phyloP scores from a whole-genome alignment of 2,113 vertebrate species.

The Semnopithecus entellus region DNA sequence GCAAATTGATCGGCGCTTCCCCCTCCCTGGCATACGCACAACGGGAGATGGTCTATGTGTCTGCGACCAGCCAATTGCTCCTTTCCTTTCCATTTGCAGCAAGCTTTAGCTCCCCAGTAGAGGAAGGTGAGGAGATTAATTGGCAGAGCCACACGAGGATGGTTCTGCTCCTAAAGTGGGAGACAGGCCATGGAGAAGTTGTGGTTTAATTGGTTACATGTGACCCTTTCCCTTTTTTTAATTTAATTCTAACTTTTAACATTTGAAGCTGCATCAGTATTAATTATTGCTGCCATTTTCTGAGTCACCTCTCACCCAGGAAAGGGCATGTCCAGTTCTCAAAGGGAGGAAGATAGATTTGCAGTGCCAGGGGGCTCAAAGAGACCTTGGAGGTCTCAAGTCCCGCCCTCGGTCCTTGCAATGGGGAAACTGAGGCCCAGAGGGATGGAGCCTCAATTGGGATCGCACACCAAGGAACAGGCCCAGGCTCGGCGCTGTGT shows the following conservation, averaged over 20 bases:
- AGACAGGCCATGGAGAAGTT: neutral
- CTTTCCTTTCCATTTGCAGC: neutral
- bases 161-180: neutral
- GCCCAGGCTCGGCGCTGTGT: accelerated
- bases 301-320: neutral
- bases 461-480: accelerated
- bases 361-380: accelerated
- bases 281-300: neutral
- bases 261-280: constrained; percentile 30
- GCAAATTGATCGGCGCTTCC: neutral
- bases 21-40: constrained; percentile 20
- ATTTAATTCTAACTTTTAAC: constrained; percentile 45
- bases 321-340: constrained; percentile 47
- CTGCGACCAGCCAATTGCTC: neutral
- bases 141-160: neutral
- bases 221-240: neutral
- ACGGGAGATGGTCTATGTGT: neutral
- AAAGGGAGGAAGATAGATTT: neutral
- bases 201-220: constrained; percentile 20
- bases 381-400: accelerated
- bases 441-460: accelerated
- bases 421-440: neutral
- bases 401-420: accelerated
- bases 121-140: constrained; percentile 12
- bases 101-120: accelerated